These are phyloP conservation scores for Calonectris borealis DNA, from an alignment of 2,113 vertebrate genomes.

Conservation along the genomic window DNA sequence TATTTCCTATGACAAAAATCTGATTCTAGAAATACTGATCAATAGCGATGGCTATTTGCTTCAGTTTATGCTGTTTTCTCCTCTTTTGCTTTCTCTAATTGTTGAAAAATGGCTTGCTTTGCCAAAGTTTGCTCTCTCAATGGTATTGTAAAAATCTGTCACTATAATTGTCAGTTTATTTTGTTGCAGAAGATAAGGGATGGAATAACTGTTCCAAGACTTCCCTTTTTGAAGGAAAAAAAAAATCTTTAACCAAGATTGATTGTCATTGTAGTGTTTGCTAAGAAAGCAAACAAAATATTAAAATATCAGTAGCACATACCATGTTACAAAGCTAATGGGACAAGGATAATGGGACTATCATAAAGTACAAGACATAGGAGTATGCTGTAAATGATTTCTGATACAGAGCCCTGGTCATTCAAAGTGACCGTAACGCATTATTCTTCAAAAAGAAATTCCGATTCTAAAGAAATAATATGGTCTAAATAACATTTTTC, in stretches of 20 bases:
- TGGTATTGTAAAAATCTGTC: background rate
- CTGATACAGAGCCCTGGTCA: background rate
- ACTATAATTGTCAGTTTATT: background rate
- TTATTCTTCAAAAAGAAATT: background rate
- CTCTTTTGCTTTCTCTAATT: background rate
- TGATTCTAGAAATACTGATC: background rate
- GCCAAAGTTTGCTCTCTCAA: background rate
- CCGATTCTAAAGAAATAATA: background rate
- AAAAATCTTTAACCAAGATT: background rate
- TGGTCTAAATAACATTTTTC: background rate
- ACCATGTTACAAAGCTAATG: background rate
- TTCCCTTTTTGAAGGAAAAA: background rate
- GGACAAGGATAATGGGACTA: background rate
- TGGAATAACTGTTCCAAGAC: background rate
- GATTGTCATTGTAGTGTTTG: background rate
- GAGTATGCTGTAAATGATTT: background rate
- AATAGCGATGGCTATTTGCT: background rate
- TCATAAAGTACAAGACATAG: background rate
- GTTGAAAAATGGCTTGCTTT: background rate
- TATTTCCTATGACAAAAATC: background rate
- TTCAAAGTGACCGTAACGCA: background rate
- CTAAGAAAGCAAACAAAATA: background rate
- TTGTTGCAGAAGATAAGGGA: background rate
- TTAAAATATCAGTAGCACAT: background rate
- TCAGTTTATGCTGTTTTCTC: background rate